These are phyloP conservation scores for Telmatherina bonti DNA, from an alignment of 2,797 vertebrate species.

Conservation along the genomic window DNA sequence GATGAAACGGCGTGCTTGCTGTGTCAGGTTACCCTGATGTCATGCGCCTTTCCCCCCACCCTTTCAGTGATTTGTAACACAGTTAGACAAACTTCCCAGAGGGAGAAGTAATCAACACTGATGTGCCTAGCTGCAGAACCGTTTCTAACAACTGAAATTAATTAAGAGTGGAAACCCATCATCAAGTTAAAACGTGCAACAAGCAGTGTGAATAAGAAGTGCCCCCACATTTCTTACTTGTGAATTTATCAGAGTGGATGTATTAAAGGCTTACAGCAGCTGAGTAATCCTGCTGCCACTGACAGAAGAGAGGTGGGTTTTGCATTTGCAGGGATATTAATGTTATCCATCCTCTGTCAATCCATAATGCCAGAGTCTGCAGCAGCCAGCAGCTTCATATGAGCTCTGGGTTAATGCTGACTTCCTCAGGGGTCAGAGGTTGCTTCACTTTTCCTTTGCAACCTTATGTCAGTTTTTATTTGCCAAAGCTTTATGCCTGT, in stretches of 20 bases:
- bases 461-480: slow-evolving; percentile 37
- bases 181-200: slow-evolving; percentile 46
- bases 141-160: slow-evolving; percentile 56
- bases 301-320: slow-evolving; percentile 56
- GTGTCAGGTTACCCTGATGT: slow-evolving; percentile 61
- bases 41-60: slow-evolving; percentile 38
- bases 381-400: slow-evolving; percentile 32
- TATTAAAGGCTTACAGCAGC: slow-evolving; percentile 57
- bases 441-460: slow-evolving; percentile 27
- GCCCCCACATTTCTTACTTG: slow-evolving; percentile 43
- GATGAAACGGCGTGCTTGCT: slow-evolving; percentile 36
- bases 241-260: slow-evolving; percentile 54
- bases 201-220: slow-evolving; percentile 38
- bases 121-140: slow-evolving; percentile 31
- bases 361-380: slow-evolving; percentile 52
- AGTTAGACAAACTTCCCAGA: slow-evolving; percentile 41
- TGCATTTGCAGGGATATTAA: slow-evolving; percentile 67
- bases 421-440: slow-evolving; percentile 47
- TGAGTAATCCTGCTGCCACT: slow-evolving; percentile 70
- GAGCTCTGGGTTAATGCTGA: slow-evolving; percentile 43
- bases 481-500: not conserved
- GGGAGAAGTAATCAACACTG: slow-evolving; percentile 31
- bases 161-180: slow-evolving; percentile 52
- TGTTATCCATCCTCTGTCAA: slow-evolving; percentile 63
- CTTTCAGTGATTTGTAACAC: slow-evolving; percentile 24